Base-by-base conservation (phyloP, 2,888 invertebrate species). In the Drosophila kuntzei region DNA sequence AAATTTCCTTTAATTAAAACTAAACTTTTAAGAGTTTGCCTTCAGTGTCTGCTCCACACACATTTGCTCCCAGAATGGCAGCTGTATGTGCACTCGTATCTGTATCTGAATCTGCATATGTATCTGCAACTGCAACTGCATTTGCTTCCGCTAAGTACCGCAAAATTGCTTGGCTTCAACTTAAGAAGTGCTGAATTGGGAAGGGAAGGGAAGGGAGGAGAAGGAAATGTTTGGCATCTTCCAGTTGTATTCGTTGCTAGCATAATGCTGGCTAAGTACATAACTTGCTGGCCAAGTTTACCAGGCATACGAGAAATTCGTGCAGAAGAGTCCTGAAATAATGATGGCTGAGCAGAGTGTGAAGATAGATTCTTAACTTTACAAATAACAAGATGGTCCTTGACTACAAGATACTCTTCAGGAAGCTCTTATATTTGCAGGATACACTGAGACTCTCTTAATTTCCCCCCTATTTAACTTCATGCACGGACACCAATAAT, bases 1-100 rank as follows among this genome's bases (percentile, higher is more conserved):
- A 85, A 85, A 85, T 87, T 87, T 87, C 80, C 81, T 78, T 83
- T 87, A 85, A 85, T 85, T 85, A 85, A 85, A 85, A 87, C 80
- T 77, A 79, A 85, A 85, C 84, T 85, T 87, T 80, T 79, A 76
- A 87, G 84, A 76, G 81, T 70, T 75, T 47, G 60, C 46, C 58
- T 46, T 50, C 37, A 61, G 61, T 46, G 36, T 16, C 41, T 16
- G 34, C 32, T 36, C 29, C 29, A 57, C 34, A 25, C 25, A 43
- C 41, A 34, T 14, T 34, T 39, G 11, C 54, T n/a, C 5, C 46
- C n/a, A 47, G n/a, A 41, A 43, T 32, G 50, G 2, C 51, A 57
- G 39, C 41, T 59, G 39, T 50, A 67, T 46, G 34, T 39, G 12
- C n/a, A 34, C 34, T 34, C 34, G 34, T 47, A 71, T 71, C 65